phyloP scores from a whole-genome alignment of 2,888 invertebrate species.

The Lasioglossum zephyrum region DNA sequence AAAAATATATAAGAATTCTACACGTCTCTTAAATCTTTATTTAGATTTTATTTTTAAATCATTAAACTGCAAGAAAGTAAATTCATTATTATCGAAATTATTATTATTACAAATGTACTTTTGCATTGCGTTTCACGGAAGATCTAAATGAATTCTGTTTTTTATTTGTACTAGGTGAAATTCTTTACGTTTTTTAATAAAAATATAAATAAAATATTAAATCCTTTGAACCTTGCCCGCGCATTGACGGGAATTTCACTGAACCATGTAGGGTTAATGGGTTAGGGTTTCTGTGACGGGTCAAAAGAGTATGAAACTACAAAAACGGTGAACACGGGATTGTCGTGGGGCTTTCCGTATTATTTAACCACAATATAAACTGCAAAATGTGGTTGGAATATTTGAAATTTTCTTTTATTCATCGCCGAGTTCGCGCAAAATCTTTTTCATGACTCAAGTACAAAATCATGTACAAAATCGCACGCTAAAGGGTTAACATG shows the following conservation, averaged over 20 bases:
- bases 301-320: background rate
- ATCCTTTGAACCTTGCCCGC: background rate
- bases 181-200: background rate
- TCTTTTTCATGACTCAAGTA: background rate
- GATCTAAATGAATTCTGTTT: background rate
- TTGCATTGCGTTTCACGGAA: background rate
- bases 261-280: background rate
- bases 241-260: background rate
- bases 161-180: background rate
- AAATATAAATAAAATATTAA: background rate
- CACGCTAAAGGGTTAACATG: background rate
- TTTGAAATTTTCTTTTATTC: background rate
- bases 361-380: background rate
- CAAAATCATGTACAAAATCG: background rate
- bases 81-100: background rate
- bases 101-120: background rate
- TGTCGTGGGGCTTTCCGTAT: background rate
- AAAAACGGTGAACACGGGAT: background rate
- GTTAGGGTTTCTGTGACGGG: background rate
- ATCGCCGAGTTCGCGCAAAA: background rate
- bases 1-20: background rate
- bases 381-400: background rate
- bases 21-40: background rate
- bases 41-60: too few relatives aligned
- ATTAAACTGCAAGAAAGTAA: background rate